phyloP scores from a whole-genome alignment of 2,888 invertebrate species.

The Agrochola macilenta region DNA sequence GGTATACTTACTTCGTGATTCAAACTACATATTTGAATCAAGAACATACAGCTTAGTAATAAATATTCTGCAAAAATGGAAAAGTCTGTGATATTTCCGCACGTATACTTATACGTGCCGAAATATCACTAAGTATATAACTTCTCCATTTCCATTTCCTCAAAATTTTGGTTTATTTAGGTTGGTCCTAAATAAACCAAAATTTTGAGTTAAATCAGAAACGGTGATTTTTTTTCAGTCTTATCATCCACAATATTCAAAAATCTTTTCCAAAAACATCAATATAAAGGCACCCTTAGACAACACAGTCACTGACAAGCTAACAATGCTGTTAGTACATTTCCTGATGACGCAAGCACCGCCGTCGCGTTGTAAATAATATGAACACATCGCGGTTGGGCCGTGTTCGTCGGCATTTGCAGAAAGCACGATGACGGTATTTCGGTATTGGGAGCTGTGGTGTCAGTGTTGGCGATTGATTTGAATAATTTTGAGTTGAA shows the following conservation, averaged over 20 bases:
- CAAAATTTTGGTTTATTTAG: no score
- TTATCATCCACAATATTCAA: background rate
- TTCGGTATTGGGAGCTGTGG: conserved; percentile 73
- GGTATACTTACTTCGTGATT: background rate
- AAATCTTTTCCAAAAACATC: background rate
- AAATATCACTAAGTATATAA: no score
- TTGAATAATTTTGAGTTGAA: background rate
- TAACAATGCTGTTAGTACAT: conserved; percentile 58
- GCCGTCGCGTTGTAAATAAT: conserved; percentile 85
- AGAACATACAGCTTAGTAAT: background rate
- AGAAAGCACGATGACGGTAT: conserved; percentile 86
- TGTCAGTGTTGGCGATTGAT: conserved; percentile 63
- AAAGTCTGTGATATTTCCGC: background rate
- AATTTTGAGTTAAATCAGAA: background rate
- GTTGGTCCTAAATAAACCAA: background rate
- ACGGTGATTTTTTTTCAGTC: background rate
- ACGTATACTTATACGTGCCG: no score
- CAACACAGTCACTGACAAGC: conserved; percentile 27
- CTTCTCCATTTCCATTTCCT: no score
- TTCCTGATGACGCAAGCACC: conserved; percentile 79
- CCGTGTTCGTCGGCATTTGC: conserved; percentile 82
- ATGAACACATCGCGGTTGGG: conserved; percentile 88
- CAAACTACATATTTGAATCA: background rate
- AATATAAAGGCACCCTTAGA: conserved; percentile 16
- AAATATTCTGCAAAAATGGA: background rate